A percentile compares a stretch with the other conserved stretches of the same genome.
Conservation (phyloP, 2,113 vertebrate species). For the Artemisiospiza belli region DNA sequence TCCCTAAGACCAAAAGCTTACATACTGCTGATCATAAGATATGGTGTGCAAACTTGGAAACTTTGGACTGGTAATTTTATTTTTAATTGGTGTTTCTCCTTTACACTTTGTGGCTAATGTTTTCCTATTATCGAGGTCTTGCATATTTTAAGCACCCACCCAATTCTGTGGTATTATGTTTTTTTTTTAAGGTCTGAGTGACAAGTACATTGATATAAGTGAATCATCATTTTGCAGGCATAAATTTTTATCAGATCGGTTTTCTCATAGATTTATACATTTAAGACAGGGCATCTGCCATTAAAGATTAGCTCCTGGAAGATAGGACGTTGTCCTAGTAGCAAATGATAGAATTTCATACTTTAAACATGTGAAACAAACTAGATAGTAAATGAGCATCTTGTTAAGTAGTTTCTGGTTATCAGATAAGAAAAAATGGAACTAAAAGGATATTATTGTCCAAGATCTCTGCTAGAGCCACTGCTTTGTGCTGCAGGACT, state of each 20-base stretch:
- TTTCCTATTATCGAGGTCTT: constrained; percentile 76
- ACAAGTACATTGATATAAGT: constrained; percentile 81
- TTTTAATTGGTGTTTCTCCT: constrained; percentile 40
- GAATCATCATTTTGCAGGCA: constrained; percentile 81
- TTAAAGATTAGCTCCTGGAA: constrained; percentile 75
- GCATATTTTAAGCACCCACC: constrained; percentile 78
- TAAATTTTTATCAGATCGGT: constrained; percentile 79
- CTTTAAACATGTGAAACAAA: constrained; percentile 53
- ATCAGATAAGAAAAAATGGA: constrained; percentile 67
- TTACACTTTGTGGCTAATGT: constrained; percentile 73
- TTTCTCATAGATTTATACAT: constrained; percentile 78
- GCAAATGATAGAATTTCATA: constrained; percentile 58
- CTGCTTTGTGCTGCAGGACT: background rate
- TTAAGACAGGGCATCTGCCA: constrained; percentile 72
- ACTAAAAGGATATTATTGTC: constrained; percentile 28
- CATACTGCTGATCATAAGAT: background rate
- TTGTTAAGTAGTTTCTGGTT: constrained; percentile 57
- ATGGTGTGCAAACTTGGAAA: background rate
- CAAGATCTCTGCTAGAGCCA: constrained; percentile 36
- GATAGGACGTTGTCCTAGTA: constrained; percentile 67
- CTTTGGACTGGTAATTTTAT: background rate
- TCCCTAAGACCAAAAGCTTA: background rate
- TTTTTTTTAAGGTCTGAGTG: constrained; percentile 76
- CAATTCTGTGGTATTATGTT: constrained; percentile 59
- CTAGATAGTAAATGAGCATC: constrained; percentile 55